Base-by-base conservation (phyloP, 2,113 vertebrate species). In the Polyodon spathula region DNA sequence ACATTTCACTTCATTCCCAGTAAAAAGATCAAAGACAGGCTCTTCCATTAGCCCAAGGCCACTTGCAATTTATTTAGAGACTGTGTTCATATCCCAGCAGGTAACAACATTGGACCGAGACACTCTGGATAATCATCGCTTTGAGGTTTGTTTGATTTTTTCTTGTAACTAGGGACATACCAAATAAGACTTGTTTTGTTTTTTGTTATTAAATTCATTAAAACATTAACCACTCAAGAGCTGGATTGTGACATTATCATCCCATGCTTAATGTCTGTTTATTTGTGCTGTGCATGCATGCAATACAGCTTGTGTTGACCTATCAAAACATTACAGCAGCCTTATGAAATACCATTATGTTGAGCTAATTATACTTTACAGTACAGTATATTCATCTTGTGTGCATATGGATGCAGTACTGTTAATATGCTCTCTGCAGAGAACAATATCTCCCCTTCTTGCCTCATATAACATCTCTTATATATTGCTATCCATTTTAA, bases 51-150 rank as follows among this genome's bases (percentile, higher is more conserved):
- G 95, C 95, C 94, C 90, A 94, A 90, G 94, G 95, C 92, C 92
- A 96, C 92, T 97, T 86, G 91, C 94, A 97, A 97, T 97, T 98
- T 98, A 98, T 97, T 97, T 97, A 96, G 93, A 95, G 92, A 90
- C 86, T 87, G 88, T 81, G 87, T 90, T 88, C 86, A 84, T 77
- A 87, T 92, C 94, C 92, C 95, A 97, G 93, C 92, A 97, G 95
- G 93, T 92, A 95, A 89, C 91, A 88, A 90, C 92, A 91, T 90
- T 90, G 92, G 89, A 90, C 90, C 84, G 83, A 93, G 90, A 84
- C 91, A 93, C 83, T 93, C 92, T 86, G 93, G 92, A 91, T 92
- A 94, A 93, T 90, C 90, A 92, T 70, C 80, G 88, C 92, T 97
- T 95, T 95, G 92, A 95, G 92, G 88, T 91, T 89, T 89, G 86